Evolutionary conservation across 2,113 vertebrate species (phyloP), one percentile per base, ranked within the genome.

Genomic region (Silurus asotus): DNA sequence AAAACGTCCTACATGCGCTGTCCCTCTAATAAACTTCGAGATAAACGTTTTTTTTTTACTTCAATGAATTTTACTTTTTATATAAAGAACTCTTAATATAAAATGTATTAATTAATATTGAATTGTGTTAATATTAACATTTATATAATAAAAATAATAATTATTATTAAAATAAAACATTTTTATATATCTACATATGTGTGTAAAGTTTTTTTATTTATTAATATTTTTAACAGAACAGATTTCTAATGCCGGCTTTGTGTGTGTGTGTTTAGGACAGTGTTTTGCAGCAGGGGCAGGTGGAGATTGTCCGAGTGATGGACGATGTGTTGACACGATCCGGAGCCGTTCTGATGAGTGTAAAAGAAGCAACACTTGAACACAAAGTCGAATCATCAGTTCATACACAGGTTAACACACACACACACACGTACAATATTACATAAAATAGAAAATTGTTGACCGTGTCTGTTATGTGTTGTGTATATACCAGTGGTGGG

Each of bases 271-370:
- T 69, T 51, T 67, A 92, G 92, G 83, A 80, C 81, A 87, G 80
- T 2, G 89, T 80, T 20, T 0, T 4, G 10, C 91, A 93, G 4
- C 81, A 87, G 83, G 94, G 93, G 0, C 90, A 82, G 2, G 91
- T 94, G 85, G 87, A 72, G 69, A 91, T 94, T 0, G 94, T 86
- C 19, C 94, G 85, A 0, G 65, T 94, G 2, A 89, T 91, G 23
- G 92, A 93, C 3, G 91, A 95, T 0, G 86, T 87, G 0, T 75
- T 94, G 89, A 89, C 0, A 69, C 45, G 61, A 25, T 90, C 92
- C 3, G 94, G 94, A 83, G 94, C 92, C 0, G 8, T 87, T 0
- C 90, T 93, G 82, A 79, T 84, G 90, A 93, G 89, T 0, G 92
- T 93, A 83, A 87, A 90, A 79, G 86, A 2, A 45, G 82, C 91